Evolutionary conservation across 1,140 invertebrate species (phyloP), one percentile per base, ranked within the genome.

Genomic region (Sycophaga agraensis): DNA sequence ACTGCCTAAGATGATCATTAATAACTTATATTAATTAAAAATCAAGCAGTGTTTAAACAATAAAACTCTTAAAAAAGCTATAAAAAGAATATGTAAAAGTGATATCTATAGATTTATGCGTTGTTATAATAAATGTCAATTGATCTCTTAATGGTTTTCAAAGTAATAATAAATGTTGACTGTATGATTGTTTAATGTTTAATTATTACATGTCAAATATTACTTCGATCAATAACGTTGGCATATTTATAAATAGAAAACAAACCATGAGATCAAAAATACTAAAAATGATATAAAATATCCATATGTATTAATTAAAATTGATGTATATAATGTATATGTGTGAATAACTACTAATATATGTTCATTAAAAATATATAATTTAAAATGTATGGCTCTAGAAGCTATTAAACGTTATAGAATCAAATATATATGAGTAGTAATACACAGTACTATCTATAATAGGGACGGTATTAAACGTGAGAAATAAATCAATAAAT

Each of bases 261-360:
- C n/a, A n/a, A n/a, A n/a, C n/a, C n/a, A n/a, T n/a, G n/a, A n/a
- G n/a, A n/a, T n/a, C n/a, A n/a, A n/a, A n/a, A n/a, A n/a, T n/a
- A n/a, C n/a, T n/a, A n/a, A n/a, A n/a, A n/a, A n/a, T n/a, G n/a
- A n/a, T n/a, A n/a, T n/a, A n/a, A n/a, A n/a, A n/a, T n/a, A n/a
- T n/a, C n/a, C n/a, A n/a, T n/a, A n/a, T n/a, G n/a, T n/a, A n/a
- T n/a, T n/a, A n/a, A n/a, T n/a, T n/a, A n/a, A 56, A 6, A 39
- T 50, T 34, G 9, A 39, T 61, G 59, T 61, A 61, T 14, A 55
- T 61, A 61, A 48, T 61, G 50, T 61, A 61, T 61, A 61, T 61
- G 59, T 39, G 50, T 54, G 31, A 54, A 61, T 61, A 61, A 54
- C 40, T 48, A 50, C 48, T 54, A 55, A 54, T 2, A 26, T 48